Evolutionary conservation across 2,113 vertebrate genomes (phyloP), one percentile per base, ranked within the genome.

Genomic region (Hipposideros armiger): DNA sequence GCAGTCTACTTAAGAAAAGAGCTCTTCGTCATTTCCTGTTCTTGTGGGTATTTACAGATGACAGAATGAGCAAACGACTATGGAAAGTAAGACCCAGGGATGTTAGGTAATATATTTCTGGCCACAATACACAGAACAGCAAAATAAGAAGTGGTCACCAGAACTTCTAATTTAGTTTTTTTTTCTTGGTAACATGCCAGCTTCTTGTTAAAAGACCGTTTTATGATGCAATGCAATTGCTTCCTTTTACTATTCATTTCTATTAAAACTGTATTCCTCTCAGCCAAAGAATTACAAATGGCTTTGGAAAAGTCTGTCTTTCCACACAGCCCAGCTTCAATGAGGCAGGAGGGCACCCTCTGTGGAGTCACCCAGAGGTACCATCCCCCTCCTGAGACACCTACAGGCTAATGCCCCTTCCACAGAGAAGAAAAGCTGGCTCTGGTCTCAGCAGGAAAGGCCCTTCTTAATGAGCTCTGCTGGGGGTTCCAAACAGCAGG

Each of bases 11-110:
- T 9, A 11, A 50, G 15, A 26, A 81, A 30, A 88, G 4, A 9
- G 30, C 0, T 22, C 36, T 5, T 5, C 1, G 0, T 6, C 42
- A 1, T 14, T 4, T 36, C 11, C 42, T 7, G 0, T 0, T 50
- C 47, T 32, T 4, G 0, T 2, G 9, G 10, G 26, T 7, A 28
- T 11, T 1, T 1, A 5, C 40, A 13, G 62, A 17, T 2, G 22
- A 42, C 4, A 36, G 81, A 74, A 24, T 3, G 9, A 24, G 22
- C 66, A 62, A 26, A 36, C 5, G 36, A 17, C 11, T 32, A 1
- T 11, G 10, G 8, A 13, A 4, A 16, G 1, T n/a, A 26, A 58
- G 32, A 5, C 62, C 11, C 17, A n/a, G 28, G 19, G 7, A 47
- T 50, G 17, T 1, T 2, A 2, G 17, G 32, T 14, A 11, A 11